Percentiles rank a stretch among this genome's conserved stretches.
These are phyloP conservation scores for Serrognathus titanus DNA, from an alignment of 2,888 invertebrate genomes.

Conservation along the genomic window DNA sequence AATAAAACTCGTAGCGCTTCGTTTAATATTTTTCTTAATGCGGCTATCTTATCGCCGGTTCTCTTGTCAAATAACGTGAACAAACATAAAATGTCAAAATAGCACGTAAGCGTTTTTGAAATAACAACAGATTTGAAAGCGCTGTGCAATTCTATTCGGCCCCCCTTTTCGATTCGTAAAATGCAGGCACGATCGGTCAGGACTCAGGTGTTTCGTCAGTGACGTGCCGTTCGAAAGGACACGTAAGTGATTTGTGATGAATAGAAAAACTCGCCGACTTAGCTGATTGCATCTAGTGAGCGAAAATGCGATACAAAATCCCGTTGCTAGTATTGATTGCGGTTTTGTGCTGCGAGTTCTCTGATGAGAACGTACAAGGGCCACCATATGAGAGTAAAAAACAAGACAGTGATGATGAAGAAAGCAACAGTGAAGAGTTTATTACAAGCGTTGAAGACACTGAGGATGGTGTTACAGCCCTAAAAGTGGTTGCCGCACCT, in stretches of 20 bases:
- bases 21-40: too few relatives aligned
- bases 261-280: conserved; percentile 4
- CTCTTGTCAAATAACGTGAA: too few relatives aligned
- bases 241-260: conserved; percentile 33
- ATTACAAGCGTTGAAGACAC: conserved; percentile 38
- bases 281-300: neutral
- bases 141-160: too few relatives aligned
- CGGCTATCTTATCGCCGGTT: too few relatives aligned
- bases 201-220: too few relatives aligned
- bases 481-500: conserved; percentile 45
- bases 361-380: conserved; percentile 34
- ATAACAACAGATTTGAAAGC: too few relatives aligned
- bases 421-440: conserved; percentile 37
- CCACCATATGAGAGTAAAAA: conserved; percentile 24
- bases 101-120: too few relatives aligned
- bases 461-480: conserved; percentile 36
- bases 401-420: conserved; percentile 33
- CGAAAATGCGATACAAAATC: conserved; percentile 20
- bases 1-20: too few relatives aligned
- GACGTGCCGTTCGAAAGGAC: conserved; percentile 27
- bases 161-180: too few relatives aligned
- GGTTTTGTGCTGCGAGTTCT: conserved; percentile 40
- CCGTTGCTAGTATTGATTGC: conserved; percentile 31
- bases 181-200: too few relatives aligned
- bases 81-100: too few relatives aligned